Base-by-base conservation (phyloP, 2,888 invertebrate genomes). In the Pseudococcus jackbeardsleyi region DNA sequence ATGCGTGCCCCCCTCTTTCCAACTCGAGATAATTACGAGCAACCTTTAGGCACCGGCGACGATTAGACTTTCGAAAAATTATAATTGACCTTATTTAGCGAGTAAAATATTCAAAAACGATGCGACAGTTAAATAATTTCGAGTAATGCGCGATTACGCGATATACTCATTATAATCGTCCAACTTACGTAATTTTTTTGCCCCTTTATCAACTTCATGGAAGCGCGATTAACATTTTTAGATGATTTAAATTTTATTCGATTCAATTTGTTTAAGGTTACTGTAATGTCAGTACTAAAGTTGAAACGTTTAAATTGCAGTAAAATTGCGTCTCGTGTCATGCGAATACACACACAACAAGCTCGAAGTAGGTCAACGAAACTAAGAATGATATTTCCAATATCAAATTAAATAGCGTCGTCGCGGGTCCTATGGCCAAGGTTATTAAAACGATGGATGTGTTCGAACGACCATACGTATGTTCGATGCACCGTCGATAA, bases 201-300 rank as follows among this genome's bases (percentile, higher is more conserved):
- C 54, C 15, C n/a, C 19, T 64, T 72, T 72, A 72, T 72, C 72
- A 72, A 72, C 72, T 26, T 72, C 33, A 72, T 72, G 72, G 72
- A 72, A 72, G 72, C 72, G 72, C 72, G 72, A 72, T 72, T 72
- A 72, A 33, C 72, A 82, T 46, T 82, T 46, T 82, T 46, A 33
- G 79, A 46, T 82, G 19, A 82, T 82, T 82, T 82, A 82, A 46
- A 82, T 82, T 79, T 79, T 46, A 82, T 82, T 82, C 46, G 17
- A 82, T 82, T 82, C 46, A 82, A 82, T 82, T 82, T 46, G 33
- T 12, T 82, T 82, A 46, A 82, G 79, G 79, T 82, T 82, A 82
- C 42, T 12, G 11, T 82, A 46, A 46, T 82, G 79, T 82, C 46
- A 46, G 11, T 19, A 19, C 33, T 4, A 42, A 46, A 42, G 39